A percentile compares a stretch with the other conserved stretches of the same genome.
phyloP scores from a whole-genome alignment of 2,888 invertebrate genomes.

The Dryobota labecula region DNA sequence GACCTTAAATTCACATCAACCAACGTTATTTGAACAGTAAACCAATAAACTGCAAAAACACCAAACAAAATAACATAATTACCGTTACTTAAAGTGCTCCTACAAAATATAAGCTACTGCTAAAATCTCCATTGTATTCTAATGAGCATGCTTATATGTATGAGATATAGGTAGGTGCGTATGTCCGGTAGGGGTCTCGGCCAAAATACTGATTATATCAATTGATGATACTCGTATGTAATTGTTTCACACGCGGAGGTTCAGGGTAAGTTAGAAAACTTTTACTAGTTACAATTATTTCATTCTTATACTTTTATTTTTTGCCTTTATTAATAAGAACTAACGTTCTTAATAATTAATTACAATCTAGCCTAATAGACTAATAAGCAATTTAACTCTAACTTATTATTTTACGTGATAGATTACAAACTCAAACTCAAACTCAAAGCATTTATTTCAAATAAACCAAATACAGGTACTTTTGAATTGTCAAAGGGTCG shows the following conservation, averaged over 20 bases:
- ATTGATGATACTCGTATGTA: conserved; percentile 32
- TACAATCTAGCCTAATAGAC: too few relatives aligned
- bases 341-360: too few relatives aligned
- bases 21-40: not conserved
- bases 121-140: conserved; percentile 57
- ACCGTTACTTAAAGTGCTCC: conserved; percentile 41
- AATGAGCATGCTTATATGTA: conserved; percentile 53
- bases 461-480: too few relatives aligned
- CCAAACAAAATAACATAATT: conserved; percentile 17
- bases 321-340: too few relatives aligned
- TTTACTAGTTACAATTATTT: too few relatives aligned
- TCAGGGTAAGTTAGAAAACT: too few relatives aligned
- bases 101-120: conserved; percentile 41
- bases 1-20: not conserved
- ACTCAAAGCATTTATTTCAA: too few relatives aligned
- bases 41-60: not conserved
- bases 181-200: conserved; percentile 50
- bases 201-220: conserved; percentile 48
- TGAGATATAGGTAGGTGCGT: conserved; percentile 28
- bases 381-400: too few relatives aligned
- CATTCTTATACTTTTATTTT: too few relatives aligned
- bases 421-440: too few relatives aligned
- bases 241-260: conserved; percentile 29
- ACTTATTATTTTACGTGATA: too few relatives aligned
- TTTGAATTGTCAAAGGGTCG: too few relatives aligned